These are phyloP conservation scores for Cordilura impudica DNA, from an alignment of 2,888 invertebrate species.

Conservation along the genomic window DNA sequence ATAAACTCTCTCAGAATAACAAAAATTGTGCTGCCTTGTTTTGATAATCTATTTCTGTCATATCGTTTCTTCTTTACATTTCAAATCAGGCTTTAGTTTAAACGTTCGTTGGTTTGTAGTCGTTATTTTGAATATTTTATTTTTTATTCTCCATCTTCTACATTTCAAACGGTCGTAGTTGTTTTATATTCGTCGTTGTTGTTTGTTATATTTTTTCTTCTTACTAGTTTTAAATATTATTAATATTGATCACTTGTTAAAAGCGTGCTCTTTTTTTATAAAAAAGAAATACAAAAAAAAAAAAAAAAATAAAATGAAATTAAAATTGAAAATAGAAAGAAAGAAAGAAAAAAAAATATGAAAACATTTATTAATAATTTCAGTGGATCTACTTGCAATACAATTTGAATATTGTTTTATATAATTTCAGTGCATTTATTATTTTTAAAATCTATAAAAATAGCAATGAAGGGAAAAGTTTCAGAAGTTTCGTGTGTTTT, in stretches of 20 bases:
- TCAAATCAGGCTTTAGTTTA: slow-evolving; percentile 42
- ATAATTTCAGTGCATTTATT: background rate
- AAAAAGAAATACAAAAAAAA: background rate
- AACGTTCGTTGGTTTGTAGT: slow-evolving; percentile 32
- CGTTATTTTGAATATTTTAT: background rate
- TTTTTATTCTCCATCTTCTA: slow-evolving; percentile 20
- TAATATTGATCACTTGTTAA: slow-evolving; percentile 53
- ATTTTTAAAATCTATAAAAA: background rate
- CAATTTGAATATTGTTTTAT: background rate
- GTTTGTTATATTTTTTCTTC: slow-evolving; percentile 18
- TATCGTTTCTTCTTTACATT: slow-evolving; percentile 34
- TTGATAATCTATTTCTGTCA: too few species aligned
- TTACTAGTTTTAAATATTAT: slow-evolving; percentile 10
- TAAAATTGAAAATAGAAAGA: background rate
- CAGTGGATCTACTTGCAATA: background rate
- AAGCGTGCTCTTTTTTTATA: slow-evolving; percentile 57
- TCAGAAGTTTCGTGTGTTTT: background rate
- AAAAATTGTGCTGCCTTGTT: background rate
- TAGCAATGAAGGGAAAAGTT: background rate
- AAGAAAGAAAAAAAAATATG: background rate
- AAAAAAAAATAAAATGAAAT: background rate
- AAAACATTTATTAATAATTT: background rate
- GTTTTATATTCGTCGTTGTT: slow-evolving; percentile 21
- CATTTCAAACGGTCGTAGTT: slow-evolving; percentile 7
- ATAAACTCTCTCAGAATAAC: background rate